Conservation (phyloP, 1,140 invertebrate species). For the Aphaenogaster rudis region DNA sequence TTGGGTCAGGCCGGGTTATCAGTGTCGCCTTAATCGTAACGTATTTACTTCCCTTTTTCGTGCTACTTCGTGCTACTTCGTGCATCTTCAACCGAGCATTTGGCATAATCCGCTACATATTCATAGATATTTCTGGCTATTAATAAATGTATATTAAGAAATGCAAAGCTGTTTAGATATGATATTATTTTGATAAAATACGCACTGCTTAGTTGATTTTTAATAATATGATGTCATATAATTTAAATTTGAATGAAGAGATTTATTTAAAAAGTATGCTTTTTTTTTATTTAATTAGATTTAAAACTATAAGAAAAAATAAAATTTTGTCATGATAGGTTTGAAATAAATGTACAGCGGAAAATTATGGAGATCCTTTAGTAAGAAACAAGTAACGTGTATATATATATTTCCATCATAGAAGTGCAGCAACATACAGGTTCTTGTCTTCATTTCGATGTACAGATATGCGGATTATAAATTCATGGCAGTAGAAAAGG, state of each 20-base stretch:
- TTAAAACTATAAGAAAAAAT: background rate
- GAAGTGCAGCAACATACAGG: conserved; percentile 73
- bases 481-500: conserved; percentile 63
- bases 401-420: conserved; percentile 72
- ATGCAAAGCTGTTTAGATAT: background rate
- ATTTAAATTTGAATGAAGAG: conserved; percentile 1
- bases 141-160: conserved; percentile 10
- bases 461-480: conserved; percentile 71
- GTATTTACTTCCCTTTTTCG: conserved; percentile 35
- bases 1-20: conserved; percentile 48
- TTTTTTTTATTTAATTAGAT: conserved; percentile 19
- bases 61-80: no score
- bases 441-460: conserved; percentile 71
- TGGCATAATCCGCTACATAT: background rate
- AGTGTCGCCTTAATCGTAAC: conserved; percentile 5
- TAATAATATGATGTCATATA: background rate
- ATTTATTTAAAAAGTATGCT: background rate
- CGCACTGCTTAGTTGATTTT: background rate
- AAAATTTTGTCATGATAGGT: background rate
- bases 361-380: conserved; percentile 18
- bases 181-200: background rate
- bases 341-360: conserved; percentile 21
- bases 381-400: conserved; percentile 70
- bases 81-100: background rate
- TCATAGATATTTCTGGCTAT: background rate